phyloP scores from a whole-genome alignment of 2,113 vertebrate species.

The Euleptes europaea region DNA sequence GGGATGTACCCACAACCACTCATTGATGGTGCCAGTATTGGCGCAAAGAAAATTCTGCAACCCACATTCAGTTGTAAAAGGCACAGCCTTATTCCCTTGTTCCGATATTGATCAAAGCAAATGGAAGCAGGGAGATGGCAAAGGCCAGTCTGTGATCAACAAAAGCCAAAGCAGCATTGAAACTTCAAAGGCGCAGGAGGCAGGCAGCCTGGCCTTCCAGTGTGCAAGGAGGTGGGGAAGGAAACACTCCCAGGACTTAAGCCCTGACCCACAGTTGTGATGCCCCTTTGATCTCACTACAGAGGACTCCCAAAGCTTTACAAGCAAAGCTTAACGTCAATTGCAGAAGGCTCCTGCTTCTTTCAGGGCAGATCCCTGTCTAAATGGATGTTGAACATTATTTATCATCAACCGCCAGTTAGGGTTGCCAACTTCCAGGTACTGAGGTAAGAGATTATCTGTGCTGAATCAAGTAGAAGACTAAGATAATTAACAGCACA shows the following conservation, averaged over 20 bases:
- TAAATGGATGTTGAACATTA: neutral
- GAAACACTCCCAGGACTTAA: conserved; percentile 45
- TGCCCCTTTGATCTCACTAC: conserved; percentile 48
- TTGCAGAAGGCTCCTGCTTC: neutral
- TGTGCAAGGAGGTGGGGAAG: conserved; percentile 9
- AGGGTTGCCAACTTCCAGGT: too few species aligned
- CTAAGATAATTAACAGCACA: too few species aligned
- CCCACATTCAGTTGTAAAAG: neutral
- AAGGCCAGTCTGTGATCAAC: conserved; percentile 29
- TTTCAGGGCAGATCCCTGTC: neutral
- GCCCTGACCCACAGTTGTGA: conserved; percentile 44
- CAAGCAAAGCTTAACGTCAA: conserved; percentile 17
- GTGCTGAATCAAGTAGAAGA: too few species aligned
- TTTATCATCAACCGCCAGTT: neutral
- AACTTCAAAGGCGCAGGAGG: neutral
- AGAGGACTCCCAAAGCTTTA: conserved; percentile 25
- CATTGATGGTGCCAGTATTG: neutral
- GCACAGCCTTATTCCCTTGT: neutral
- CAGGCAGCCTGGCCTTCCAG: neutral
- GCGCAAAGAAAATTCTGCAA: conserved; percentile 7
- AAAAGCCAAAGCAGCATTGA: conserved; percentile 28
- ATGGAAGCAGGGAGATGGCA: neutral
- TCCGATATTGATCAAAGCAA: conserved; percentile 11
- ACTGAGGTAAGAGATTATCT: too few species aligned
- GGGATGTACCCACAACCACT: neutral